phyloP scores from a whole-genome alignment of 2,113 vertebrate species.

The Hippocampus barbouri region DNA sequence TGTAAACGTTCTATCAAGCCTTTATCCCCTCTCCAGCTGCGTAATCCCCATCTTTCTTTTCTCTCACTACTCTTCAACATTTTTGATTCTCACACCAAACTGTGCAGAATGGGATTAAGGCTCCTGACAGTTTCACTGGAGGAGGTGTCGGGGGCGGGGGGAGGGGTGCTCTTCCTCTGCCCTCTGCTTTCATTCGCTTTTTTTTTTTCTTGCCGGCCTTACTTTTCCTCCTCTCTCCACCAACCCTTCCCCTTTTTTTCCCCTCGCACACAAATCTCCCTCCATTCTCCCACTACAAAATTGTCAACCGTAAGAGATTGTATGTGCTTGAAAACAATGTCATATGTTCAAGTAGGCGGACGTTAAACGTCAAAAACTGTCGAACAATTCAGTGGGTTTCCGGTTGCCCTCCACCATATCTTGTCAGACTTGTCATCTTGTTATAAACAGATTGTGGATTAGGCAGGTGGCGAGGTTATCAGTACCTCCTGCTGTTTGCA shows the following conservation, averaged over 20 bases:
- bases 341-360: slow-evolving; percentile 51
- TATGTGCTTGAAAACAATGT: slow-evolving; percentile 53
- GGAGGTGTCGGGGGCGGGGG: background rate
- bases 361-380: slow-evolving; percentile 58
- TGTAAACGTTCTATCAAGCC: slow-evolving; percentile 3
- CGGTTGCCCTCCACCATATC: slow-evolving; percentile 50
- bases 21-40: slow-evolving; percentile 11
- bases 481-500: slow-evolving; percentile 47
- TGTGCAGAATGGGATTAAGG: slow-evolving; percentile 39
- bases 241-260: background rate
- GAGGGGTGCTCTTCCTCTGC: slow-evolving; percentile 24
- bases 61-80: slow-evolving; percentile 9
- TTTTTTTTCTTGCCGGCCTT: slow-evolving; percentile 10
- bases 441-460: slow-evolving; percentile 68
- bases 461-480: slow-evolving; percentile 41
- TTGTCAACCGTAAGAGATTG: slow-evolving; percentile 67
- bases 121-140: slow-evolving; percentile 38
- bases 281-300: slow-evolving; percentile 19
- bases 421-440: slow-evolving; percentile 52
- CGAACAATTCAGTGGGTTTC: slow-evolving; percentile 61
- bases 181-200: slow-evolving; percentile 7
- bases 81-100: slow-evolving; percentile 39
- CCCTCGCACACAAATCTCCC: background rate
- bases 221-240: slow-evolving; percentile 4
- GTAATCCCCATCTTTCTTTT: slow-evolving; percentile 10